Percentiles rank a stretch among this genome's conserved stretches.
These are phyloP conservation scores for Cryptomyrus ogoouensis DNA, from an alignment of 2,113 vertebrate genomes.

Conservation along the genomic window DNA sequence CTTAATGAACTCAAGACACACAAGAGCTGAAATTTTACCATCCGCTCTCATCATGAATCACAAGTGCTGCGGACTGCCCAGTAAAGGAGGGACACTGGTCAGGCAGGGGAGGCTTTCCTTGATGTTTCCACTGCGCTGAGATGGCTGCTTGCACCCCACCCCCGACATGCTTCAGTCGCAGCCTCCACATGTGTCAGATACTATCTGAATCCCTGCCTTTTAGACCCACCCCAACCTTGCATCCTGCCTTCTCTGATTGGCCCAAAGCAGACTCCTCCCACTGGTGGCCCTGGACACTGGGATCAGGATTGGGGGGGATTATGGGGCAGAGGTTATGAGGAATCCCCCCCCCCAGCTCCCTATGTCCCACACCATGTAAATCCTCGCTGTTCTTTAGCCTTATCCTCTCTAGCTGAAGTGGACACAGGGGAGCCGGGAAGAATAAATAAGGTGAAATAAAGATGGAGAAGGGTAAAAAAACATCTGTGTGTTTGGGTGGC, in stretches of 20 bases:
- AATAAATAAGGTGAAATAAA: not conserved
- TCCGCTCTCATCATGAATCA: not conserved
- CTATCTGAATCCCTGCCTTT: not conserved
- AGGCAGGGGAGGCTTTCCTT: not conserved
- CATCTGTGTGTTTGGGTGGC: not conserved
- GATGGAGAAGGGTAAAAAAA: not conserved
- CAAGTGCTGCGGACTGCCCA: not conserved
- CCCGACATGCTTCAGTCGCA: not conserved
- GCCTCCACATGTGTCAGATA: not conserved
- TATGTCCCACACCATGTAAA: not conserved
- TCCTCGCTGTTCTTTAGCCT: not conserved
- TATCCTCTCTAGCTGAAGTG: not conserved
- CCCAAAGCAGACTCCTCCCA: not conserved
- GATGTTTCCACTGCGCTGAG: not conserved
- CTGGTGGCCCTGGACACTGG: not conserved
- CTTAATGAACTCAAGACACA: not conserved
- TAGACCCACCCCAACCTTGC: not conserved
- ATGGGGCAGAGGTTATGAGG: not conserved
- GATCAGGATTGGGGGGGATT: not conserved
- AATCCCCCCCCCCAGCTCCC: not conserved
- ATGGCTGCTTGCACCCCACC: not conserved
- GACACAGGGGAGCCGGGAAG: not conserved
- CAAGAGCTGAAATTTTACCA: not conserved
- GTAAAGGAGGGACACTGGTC: not conserved
- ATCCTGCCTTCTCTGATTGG: not conserved